Evolutionary conservation across 2,113 vertebrate genomes (phyloP).

Genomic region (Hippotragus niger): DNA sequence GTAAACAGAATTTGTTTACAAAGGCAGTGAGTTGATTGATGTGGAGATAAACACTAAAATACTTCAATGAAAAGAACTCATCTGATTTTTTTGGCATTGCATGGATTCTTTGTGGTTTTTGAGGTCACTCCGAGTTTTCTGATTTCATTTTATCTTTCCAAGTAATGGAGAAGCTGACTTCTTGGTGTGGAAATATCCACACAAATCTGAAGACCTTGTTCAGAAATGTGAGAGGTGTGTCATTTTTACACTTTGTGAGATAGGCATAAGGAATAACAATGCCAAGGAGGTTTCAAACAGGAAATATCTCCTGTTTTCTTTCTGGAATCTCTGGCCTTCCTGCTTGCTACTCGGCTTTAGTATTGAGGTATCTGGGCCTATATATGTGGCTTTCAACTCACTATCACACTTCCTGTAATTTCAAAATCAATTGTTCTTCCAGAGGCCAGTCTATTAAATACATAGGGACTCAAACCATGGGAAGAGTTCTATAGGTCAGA

Average conservation of each 20-base stretch:
- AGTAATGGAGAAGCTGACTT: neutral
- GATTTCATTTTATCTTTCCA: neutral
- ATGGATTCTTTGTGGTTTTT: neutral
- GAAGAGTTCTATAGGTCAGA: neutral
- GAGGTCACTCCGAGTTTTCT: neutral
- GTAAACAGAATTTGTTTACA: neutral
- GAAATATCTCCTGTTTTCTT: neutral
- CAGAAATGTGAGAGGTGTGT: neutral
- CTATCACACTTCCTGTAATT: neutral
- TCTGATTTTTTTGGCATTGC: neutral
- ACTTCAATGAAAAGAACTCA: neutral
- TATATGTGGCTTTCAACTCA: neutral
- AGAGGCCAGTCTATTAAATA: neutral
- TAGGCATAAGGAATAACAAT: neutral
- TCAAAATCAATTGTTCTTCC: neutral
- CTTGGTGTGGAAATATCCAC: neutral
- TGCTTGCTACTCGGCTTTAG: neutral
- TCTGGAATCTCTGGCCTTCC: neutral
- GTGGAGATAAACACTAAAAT: neutral
- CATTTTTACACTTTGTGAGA: neutral
- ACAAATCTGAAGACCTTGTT: neutral
- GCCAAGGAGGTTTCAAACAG: neutral
- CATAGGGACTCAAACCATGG: neutral
- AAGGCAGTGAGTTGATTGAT: neutral
- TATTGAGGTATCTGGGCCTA: neutral